These are phyloP conservation scores for Halyomorpha halys DNA, from an alignment of 1,140 invertebrate species.

Conservation along the genomic window DNA sequence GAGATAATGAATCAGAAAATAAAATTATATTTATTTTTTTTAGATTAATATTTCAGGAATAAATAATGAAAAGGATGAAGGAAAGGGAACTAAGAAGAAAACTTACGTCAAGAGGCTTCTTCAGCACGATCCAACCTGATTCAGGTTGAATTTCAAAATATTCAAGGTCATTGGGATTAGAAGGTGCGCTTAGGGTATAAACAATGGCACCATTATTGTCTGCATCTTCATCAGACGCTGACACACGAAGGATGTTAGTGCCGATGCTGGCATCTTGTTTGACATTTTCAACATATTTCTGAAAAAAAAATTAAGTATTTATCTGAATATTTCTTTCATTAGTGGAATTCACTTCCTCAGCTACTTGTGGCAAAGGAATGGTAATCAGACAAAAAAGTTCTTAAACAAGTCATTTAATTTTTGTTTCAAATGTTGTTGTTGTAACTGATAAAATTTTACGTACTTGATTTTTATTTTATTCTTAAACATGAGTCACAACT, in stretches of 20 bases:
- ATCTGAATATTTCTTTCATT: no score
- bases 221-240: conserved; percentile 89
- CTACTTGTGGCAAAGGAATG: no score
- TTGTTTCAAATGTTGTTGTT: no score
- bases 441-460: no score
- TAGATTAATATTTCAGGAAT: no score
- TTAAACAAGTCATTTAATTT: no score
- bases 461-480: no score
- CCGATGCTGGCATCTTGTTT: conserved; percentile 93
- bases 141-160: conserved; percentile 93
- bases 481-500: no score
- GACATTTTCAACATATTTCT: conserved; percentile 94
- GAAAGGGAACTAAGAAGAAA: conserved; percentile 31
- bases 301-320: conserved; percentile 28
- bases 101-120: conserved; percentile 92
- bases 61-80: conserved; percentile 7
- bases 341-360: no score
- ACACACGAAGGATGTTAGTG: conserved; percentile 85
- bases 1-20: no score
- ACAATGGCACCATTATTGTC: conserved; percentile 91
- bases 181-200: conserved; percentile 78
- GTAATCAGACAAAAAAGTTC: no score
- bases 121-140: conserved; percentile 89
- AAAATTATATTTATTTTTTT: no score
- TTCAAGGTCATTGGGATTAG: conserved; percentile 73